Percentiles rank a stretch among this genome's conserved stretches.
These are phyloP conservation scores for Pygoscelis antarcticus DNA, from an alignment of 2,113 vertebrate species.

Conservation along the genomic window DNA sequence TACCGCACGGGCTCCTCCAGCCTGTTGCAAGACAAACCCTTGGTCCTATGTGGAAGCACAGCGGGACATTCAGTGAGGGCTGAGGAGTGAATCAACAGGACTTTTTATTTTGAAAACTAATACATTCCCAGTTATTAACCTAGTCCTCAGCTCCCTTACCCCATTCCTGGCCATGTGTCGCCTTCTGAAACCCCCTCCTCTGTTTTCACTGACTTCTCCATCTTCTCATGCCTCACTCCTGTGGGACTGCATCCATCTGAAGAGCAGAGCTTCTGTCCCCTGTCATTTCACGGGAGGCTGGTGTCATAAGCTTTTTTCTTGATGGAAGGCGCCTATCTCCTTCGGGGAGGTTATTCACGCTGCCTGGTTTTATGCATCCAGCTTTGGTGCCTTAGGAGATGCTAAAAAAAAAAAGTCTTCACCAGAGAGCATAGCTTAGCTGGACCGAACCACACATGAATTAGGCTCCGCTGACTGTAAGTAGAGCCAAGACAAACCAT, in stretches of 20 bases:
- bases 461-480: not conserved
- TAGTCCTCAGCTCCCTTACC: not conserved
- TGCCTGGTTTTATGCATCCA: not conserved
- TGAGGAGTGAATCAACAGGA: not conserved
- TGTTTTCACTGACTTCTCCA: not conserved
- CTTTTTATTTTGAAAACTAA: not conserved
- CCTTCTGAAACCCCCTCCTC: not conserved
- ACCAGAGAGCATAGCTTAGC: not conserved
- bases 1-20: not conserved
- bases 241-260: not conserved
- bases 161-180: fast-evolving
- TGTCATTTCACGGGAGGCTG: not conserved
- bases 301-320: not conserved
- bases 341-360: fast-evolving
- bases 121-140: not conserved
- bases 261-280: not conserved
- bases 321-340: not conserved
- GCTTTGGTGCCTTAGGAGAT: not conserved
- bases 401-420: not conserved
- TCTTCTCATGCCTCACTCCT: not conserved
- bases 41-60: not conserved
- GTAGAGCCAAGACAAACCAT: not conserved
- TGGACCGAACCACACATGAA: fast-evolving
- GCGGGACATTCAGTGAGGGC: not conserved
- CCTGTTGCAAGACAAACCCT: not conserved